phyloP scores from a whole-genome alignment of 1,140 invertebrate species.

The Scaptomyza graminum region DNA sequence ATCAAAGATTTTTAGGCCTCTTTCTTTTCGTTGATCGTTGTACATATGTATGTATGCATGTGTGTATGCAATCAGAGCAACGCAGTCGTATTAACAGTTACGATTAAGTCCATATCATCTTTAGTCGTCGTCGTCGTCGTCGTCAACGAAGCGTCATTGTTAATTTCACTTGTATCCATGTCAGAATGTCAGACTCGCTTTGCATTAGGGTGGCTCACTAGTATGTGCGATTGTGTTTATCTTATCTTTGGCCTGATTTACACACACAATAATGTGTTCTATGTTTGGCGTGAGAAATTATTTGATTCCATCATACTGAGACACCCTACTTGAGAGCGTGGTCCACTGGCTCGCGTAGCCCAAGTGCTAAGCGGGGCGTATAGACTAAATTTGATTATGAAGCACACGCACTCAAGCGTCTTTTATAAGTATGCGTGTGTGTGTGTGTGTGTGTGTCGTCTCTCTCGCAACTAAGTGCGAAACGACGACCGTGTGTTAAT shows the following conservation, averaged over 20 bases:
- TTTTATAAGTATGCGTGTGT: constrained; percentile 22
- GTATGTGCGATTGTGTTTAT: constrained; percentile 17
- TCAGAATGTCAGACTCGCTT: constrained; percentile 18
- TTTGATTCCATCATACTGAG: constrained; percentile 8
- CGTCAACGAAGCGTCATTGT: constrained; percentile 36
- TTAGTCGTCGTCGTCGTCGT: constrained; percentile 25
- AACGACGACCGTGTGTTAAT: constrained; percentile 55
- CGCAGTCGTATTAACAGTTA: constrained; percentile 38
- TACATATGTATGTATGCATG: not conserved
- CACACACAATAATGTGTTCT: not conserved
- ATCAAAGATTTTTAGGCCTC: constrained; percentile 45
- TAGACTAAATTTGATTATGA: constrained; percentile 52
- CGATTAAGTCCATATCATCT: constrained; percentile 20
- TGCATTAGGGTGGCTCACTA: constrained; percentile 33
- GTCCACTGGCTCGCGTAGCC: not conserved
- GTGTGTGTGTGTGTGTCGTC: constrained; percentile 3
- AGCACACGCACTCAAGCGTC: constrained; percentile 18
- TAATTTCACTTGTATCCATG: constrained; percentile 54
- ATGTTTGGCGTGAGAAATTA: not conserved
- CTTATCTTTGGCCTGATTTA: constrained; percentile 34
- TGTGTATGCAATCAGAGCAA: constrained; percentile 12
- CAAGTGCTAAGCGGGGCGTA: constrained; percentile 36
- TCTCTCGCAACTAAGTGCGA: constrained; percentile 26
- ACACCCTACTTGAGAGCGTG: constrained; percentile 14
- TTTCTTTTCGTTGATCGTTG: constrained; percentile 22